Conservation (phyloP, 1,140 invertebrate species). For the Condylostylus longicornis region DNA sequence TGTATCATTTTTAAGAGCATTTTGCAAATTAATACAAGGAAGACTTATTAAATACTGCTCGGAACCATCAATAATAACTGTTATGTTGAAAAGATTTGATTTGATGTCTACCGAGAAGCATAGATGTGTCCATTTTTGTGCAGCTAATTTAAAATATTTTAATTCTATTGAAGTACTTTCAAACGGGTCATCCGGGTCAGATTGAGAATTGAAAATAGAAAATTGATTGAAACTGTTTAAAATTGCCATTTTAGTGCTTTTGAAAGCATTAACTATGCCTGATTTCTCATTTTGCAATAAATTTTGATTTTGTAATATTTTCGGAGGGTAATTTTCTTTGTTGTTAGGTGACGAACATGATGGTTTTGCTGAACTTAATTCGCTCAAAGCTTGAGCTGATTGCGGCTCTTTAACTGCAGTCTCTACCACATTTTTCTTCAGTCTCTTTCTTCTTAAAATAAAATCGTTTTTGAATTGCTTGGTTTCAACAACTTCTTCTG, state of each 20-base stretch:
- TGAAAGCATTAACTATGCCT: slow-evolving; percentile 13
- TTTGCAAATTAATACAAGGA: slow-evolving; percentile 16
- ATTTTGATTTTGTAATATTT: neutral
- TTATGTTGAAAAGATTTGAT: slow-evolving; percentile 15
- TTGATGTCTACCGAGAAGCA: slow-evolving; percentile 17
- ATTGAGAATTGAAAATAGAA: slow-evolving; percentile 21
- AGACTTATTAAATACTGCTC: slow-evolving; percentile 19
- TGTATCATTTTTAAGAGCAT: neutral
- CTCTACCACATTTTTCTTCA: too few species aligned
- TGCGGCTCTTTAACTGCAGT: too few species aligned
- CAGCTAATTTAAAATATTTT: slow-evolving; percentile 14
- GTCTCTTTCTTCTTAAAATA: too few species aligned
- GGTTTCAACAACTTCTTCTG: neutral
- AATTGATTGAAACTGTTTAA: slow-evolving; percentile 28
- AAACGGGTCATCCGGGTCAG: slow-evolving; percentile 5
- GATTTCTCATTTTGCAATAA: neutral
- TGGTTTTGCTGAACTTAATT: too few species aligned
- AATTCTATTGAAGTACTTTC: slow-evolving; percentile 16
- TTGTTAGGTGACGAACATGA: too few species aligned
- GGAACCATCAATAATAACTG: slow-evolving; percentile 19
- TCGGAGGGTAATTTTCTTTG: neutral
- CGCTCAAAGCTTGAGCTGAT: too few species aligned
- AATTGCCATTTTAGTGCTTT: slow-evolving; percentile 24
- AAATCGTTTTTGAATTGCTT: too few species aligned
- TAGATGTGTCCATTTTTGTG: slow-evolving; percentile 27